A percentile compares a stretch with the other conserved stretches of the same genome.
Conservation (phyloP, 2,113 vertebrate species). For the Phrynocephalus versicolor region DNA sequence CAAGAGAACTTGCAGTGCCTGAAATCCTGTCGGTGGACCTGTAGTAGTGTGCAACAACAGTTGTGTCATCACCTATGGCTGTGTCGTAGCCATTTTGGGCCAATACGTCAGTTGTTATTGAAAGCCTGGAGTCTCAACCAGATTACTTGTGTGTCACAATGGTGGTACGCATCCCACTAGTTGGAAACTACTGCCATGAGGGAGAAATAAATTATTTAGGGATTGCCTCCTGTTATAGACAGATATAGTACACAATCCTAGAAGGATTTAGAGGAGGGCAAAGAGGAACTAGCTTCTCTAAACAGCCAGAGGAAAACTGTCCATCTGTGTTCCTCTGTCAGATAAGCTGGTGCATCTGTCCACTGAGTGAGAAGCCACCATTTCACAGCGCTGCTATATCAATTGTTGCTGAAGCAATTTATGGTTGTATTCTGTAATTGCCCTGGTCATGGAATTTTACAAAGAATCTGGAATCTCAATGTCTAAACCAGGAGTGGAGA, state of each 20-base stretch:
- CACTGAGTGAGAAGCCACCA: not conserved
- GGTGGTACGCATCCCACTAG: too few species aligned
- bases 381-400: not conserved
- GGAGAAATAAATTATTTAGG: not conserved
- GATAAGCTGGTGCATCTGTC: slow-evolving; percentile 6
- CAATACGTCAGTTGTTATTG: too few species aligned
- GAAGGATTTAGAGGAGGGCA: not conserved
- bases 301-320: not conserved
- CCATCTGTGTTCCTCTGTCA: not conserved
- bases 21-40: too few species aligned
- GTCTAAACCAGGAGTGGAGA: too few species aligned
- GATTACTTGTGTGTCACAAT: too few species aligned
- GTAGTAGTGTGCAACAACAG: too few species aligned
- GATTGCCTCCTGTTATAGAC: not conserved
- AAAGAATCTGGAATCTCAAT: not conserved
- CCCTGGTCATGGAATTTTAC: not conserved
- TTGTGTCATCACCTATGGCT: too few species aligned
- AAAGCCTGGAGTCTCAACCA: too few species aligned
- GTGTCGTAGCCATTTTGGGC: too few species aligned
- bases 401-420: not conserved
- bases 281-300: not conserved
- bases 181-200: too few species aligned
- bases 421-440: not conserved
- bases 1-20: too few species aligned
- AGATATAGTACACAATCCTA: not conserved